phyloP scores from a whole-genome alignment of 2,113 vertebrate genomes.

The Crotalus tigris region DNA sequence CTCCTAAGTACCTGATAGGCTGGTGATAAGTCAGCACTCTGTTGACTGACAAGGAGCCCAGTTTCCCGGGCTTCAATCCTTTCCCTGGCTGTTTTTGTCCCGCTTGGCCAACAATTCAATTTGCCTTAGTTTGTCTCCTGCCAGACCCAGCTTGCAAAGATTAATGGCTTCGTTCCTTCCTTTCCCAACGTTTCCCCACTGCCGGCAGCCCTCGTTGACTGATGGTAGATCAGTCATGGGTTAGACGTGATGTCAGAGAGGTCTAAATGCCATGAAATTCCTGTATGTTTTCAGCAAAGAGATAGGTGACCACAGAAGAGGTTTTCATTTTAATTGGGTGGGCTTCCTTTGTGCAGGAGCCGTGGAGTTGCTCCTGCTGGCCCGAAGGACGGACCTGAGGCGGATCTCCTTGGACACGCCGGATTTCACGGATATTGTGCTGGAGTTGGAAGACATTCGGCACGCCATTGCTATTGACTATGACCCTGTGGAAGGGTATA shows the following conservation, averaged over 20 bases:
- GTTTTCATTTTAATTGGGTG: not conserved
- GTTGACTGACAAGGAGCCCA: not conserved
- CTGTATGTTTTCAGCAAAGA: not conserved
- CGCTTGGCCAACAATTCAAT: not conserved
- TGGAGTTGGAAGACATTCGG: constrained; percentile 90
- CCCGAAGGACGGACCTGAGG: constrained; percentile 87
- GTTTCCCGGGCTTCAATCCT: not conserved
- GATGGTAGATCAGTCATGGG: not conserved
- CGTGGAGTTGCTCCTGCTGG: constrained; percentile 86
- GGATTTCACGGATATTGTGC: constrained; percentile 91
- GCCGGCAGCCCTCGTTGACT: not conserved
- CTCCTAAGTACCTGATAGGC: not conserved
- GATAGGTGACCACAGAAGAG: accelerated
- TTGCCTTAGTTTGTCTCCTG: too few species aligned
- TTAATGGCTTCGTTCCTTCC: not conserved
- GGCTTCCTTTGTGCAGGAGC: constrained; percentile 71
- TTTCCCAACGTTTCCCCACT: not conserved
- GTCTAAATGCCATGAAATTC: not conserved
- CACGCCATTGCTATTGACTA: constrained; percentile 98
- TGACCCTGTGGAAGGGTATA: constrained; percentile 88
- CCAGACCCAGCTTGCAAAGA: not conserved
- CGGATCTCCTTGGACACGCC: constrained; percentile 93
- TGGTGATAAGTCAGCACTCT: not conserved
- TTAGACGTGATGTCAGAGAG: too few species aligned
- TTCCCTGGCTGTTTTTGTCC: not conserved